Conservation (phyloP, 2,797 vertebrate species). For the Ptychobarbus kaznakovi region DNA sequence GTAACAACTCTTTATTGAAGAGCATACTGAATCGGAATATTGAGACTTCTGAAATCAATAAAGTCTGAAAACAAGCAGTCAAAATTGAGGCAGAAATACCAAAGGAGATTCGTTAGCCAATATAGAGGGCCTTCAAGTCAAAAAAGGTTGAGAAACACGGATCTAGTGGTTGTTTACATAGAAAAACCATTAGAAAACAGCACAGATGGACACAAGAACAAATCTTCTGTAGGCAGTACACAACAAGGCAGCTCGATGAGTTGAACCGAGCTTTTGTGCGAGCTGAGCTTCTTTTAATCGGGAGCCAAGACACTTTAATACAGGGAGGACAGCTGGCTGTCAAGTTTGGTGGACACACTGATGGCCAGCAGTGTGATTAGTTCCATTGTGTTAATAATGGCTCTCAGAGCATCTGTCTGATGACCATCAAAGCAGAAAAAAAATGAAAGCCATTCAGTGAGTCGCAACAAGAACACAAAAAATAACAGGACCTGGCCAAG, state of each 20-base stretch:
- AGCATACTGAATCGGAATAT: not conserved
- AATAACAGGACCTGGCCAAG: slow-evolving; percentile 11
- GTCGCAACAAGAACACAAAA: slow-evolving; percentile 13
- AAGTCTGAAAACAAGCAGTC: not conserved
- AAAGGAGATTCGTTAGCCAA: not conserved
- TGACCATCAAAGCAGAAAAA: slow-evolving; percentile 44
- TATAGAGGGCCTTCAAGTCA: not conserved
- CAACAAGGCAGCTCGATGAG: not conserved
- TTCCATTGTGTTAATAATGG: slow-evolving; percentile 49
- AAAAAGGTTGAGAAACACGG: not conserved
- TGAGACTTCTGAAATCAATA: not conserved
- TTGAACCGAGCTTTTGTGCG: not conserved
- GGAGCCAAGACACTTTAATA: slow-evolving; percentile 27
- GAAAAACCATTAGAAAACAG: not conserved
- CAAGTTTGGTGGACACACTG: slow-evolving; percentile 43
- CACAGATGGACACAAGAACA: not conserved
- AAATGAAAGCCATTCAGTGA: slow-evolving; percentile 63
- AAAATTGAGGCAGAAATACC: not conserved
- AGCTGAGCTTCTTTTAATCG: not conserved
- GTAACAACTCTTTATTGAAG: not conserved
- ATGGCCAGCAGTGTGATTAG: slow-evolving; percentile 44
- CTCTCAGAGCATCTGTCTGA: slow-evolving; percentile 50
- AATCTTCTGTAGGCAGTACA: not conserved
- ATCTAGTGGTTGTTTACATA: not conserved
- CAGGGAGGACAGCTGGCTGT: slow-evolving; percentile 46